phyloP scores from a whole-genome alignment of 2,888 invertebrate genomes.

The Brachyptera putata region DNA sequence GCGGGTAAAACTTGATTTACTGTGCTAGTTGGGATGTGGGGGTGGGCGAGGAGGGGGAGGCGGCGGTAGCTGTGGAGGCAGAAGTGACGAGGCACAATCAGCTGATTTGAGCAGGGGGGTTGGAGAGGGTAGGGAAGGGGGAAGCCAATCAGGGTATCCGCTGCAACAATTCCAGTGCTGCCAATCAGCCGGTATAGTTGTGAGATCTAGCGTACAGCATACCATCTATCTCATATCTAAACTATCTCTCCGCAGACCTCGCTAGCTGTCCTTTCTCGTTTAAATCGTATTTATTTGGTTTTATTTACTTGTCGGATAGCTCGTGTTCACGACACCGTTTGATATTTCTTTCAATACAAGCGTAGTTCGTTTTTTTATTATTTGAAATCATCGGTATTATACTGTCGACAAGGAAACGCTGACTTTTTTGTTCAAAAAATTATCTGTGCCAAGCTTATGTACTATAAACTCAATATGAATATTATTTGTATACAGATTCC shows the following conservation, averaged over 20 bases:
- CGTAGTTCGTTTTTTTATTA: too few species aligned
- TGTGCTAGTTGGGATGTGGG: too few species aligned
- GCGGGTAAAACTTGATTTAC: constrained; percentile 48
- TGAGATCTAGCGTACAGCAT: constrained; percentile 3
- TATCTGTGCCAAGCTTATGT: too few species aligned
- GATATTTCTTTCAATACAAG: too few species aligned
- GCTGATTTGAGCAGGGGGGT: constrained; percentile 19
- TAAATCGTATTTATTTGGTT: too few species aligned
- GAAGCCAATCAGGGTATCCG: constrained; percentile 10
- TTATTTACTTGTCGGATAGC: too few species aligned
- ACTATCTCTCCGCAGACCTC: neutral
- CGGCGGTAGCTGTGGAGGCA: constrained; percentile 34
- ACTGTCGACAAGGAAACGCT: too few species aligned
- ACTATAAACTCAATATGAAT: too few species aligned
- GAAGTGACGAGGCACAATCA: constrained; percentile 31
- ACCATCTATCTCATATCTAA: constrained; percentile 2
- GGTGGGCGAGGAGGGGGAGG: constrained; percentile 33
- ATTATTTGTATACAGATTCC: too few species aligned
- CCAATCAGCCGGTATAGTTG: constrained; percentile 10
- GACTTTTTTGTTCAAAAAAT: too few species aligned
- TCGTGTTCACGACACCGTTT: too few species aligned
- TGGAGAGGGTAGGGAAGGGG: constrained; percentile 17
- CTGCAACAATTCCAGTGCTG: constrained; percentile 20
- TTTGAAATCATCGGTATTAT: too few species aligned
- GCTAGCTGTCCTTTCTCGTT: neutral